A percentile compares a stretch with the other conserved stretches of the same genome.
Conservation (phyloP, 2,797 vertebrate genomes). For the Calcarius lapponicus region DNA sequence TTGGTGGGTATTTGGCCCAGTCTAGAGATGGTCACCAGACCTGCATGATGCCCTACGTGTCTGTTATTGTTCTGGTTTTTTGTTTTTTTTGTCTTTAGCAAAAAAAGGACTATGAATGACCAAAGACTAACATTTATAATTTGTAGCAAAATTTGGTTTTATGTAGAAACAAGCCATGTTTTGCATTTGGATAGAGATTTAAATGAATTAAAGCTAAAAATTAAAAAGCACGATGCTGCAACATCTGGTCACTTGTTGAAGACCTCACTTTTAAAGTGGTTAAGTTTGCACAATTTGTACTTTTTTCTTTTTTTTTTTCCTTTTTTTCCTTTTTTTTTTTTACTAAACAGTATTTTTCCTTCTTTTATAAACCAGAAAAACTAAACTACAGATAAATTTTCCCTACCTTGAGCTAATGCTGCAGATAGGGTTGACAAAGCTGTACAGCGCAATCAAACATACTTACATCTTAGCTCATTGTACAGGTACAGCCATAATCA, state of each 20-base stretch:
- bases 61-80: conserved; percentile 40
- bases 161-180: conserved; percentile 91
- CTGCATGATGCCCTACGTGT: conserved; percentile 49
- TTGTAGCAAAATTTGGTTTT: conserved; percentile 89
- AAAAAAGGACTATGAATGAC: conserved; percentile 78
- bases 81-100: conserved; percentile 33
- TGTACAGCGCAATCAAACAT: conserved; percentile 92
- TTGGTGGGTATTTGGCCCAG: conserved; percentile 54
- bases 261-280: conserved; percentile 85
- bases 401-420: conserved; percentile 77
- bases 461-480: conserved; percentile 91
- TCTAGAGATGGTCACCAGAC: conserved; percentile 53
- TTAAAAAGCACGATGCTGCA: conserved; percentile 80
- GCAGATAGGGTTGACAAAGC: conserved; percentile 84
- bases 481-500: conserved; percentile 95
- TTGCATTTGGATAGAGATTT: conserved; percentile 88
- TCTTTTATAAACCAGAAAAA: conserved; percentile 85
- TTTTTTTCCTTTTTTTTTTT: conserved; percentile 72
- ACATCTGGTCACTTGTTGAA: conserved; percentile 82
- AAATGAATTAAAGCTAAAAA: conserved; percentile 88
- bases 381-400: conserved; percentile 86
- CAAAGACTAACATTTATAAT: conserved; percentile 79
- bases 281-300: conserved; percentile 85
- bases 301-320: conserved; percentile 74
- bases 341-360: conserved; percentile 87